A percentile compares a stretch with the other conserved stretches of the same genome.
Conservation (phyloP, 2,797 vertebrate species). For the Betta splendens region DNA sequence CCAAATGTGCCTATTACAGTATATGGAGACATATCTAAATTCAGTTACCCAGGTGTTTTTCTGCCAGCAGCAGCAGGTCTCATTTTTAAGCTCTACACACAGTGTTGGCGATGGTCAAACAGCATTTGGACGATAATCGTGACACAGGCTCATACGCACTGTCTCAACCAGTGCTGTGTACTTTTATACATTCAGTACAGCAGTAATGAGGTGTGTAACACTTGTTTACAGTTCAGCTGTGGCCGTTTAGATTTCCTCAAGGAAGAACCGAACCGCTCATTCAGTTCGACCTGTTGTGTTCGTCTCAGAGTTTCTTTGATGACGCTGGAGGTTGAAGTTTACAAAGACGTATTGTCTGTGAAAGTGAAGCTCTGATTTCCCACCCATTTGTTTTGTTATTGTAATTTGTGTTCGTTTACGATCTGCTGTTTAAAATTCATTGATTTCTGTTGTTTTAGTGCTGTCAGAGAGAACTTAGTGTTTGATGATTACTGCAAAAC, state of each 20-base stretch:
- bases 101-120: slow-evolving; percentile 37
- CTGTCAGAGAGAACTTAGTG: slow-evolving; percentile 30
- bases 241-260: slow-evolving; percentile 55
- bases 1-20: slow-evolving; percentile 81
- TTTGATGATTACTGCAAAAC: slow-evolving; percentile 40
- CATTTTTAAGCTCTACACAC: slow-evolving; percentile 38
- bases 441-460: slow-evolving; percentile 28
- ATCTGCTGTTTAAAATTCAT: slow-evolving; percentile 42
- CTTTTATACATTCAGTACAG: slow-evolving; percentile 64
- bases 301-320: slow-evolving; percentile 25
- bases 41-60: slow-evolving; percentile 69
- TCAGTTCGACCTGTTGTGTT: slow-evolving; percentile 29
- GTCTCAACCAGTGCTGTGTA: slow-evolving; percentile 39
- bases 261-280: slow-evolving; percentile 51
- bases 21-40: slow-evolving; percentile 79
- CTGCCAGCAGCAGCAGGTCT: slow-evolving; percentile 59
- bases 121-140: slow-evolving; percentile 51
- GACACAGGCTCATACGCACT: slow-evolving; percentile 29
- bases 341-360: slow-evolving; percentile 41
- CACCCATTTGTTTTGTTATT: slow-evolving; percentile 34
- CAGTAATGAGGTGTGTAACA: slow-evolving; percentile 65
- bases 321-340: slow-evolving; percentile 43
- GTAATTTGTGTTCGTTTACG: too few species aligned
- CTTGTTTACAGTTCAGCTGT: slow-evolving; percentile 76
- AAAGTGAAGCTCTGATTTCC: slow-evolving; percentile 38